These are phyloP conservation scores for Drosophila micromelanica DNA, from an alignment of 1,140 invertebrate genomes.

Conservation along the genomic window DNA sequence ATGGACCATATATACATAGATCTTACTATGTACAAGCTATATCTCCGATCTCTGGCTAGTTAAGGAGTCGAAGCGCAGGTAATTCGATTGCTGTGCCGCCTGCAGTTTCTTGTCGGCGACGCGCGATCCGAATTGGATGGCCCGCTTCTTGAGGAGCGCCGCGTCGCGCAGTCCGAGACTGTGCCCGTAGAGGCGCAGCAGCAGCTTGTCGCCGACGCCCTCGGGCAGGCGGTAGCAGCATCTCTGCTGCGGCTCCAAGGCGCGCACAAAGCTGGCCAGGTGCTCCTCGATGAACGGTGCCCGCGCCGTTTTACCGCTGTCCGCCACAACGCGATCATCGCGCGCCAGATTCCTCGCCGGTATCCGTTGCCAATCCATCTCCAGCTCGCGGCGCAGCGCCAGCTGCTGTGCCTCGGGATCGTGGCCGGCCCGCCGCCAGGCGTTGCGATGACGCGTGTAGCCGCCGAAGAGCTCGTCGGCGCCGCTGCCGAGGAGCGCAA, in stretches of 20 bases:
- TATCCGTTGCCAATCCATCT: conserved; percentile 92
- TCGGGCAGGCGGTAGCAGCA: conserved; percentile 88
- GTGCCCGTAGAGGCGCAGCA: conserved; percentile 92
- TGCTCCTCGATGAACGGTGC: conserved; percentile 98
- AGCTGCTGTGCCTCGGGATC: conserved; percentile 85
- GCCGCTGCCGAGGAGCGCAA: conserved; percentile 90
- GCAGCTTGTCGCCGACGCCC: conserved; percentile 96
- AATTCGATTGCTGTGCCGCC: conserved; percentile 89
- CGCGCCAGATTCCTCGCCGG: conserved; percentile 96
- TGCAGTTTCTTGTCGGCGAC: conserved; percentile 97
- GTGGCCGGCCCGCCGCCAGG: conserved; percentile 85
- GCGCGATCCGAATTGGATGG: conserved; percentile 98
- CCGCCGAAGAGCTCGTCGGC: conserved; percentile 99
- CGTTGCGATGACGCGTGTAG: conserved; percentile 94
- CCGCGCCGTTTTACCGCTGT: conserved; percentile 91
- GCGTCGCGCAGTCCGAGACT: conserved; percentile 89
- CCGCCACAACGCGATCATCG: conserved; percentile 94
- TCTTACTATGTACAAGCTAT: too few relatives aligned
- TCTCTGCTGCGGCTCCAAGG: conserved; percentile 91
- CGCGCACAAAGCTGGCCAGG: conserved; percentile 90
- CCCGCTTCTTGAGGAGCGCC: conserved; percentile 92
- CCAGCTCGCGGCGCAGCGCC: conserved; percentile 88
- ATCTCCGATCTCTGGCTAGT: too few relatives aligned
- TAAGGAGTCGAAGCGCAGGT: conserved; percentile 6
- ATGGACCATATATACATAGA: too few relatives aligned